phyloP scores from a whole-genome alignment of 2,888 invertebrate species.

The Ophion costatus region DNA sequence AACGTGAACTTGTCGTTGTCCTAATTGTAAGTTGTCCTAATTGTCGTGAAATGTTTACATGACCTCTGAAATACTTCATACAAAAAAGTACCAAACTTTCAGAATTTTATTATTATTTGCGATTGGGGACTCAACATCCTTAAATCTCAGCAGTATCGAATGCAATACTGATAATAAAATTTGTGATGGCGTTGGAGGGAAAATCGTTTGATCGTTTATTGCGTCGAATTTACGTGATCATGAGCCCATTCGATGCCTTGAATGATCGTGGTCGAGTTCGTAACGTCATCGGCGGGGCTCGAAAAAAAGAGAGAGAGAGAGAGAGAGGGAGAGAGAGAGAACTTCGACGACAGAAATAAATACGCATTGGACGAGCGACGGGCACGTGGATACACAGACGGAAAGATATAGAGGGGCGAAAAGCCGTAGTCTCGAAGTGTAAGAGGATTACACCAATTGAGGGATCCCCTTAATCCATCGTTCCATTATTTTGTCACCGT shows the following conservation, averaged over 20 bases:
- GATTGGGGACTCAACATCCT: too few relatives aligned
- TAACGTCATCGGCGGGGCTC: constrained; percentile 29
- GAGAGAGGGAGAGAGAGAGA: constrained; percentile 1
- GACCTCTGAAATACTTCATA: too few relatives aligned
- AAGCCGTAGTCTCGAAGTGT: neutral
- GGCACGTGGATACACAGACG: constrained; percentile 62
- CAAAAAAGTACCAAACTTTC: too few relatives aligned
- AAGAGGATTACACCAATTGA: constrained; percentile 62
- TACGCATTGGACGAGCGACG: constrained; percentile 48
- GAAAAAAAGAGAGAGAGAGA: neutral
- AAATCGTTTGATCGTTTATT: constrained; percentile 1
- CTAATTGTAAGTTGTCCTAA: too few relatives aligned
- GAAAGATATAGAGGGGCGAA: neutral
- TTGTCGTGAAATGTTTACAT: too few relatives aligned
- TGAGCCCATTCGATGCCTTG: constrained; percentile 16
- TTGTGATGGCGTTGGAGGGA: neutral
- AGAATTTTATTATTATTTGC: too few relatives aligned
- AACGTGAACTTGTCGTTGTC: too few relatives aligned
- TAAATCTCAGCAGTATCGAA: constrained; percentile 3
- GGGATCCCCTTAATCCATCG: constrained; percentile 65
- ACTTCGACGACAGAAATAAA: constrained; percentile 59
- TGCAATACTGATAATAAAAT: constrained; percentile 21
- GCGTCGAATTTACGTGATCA: constrained; percentile 28
- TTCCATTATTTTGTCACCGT: constrained; percentile 51
- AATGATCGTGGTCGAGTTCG: constrained; percentile 30